Conservation (phyloP, 2,888 invertebrate species). For the Enchytraeus crypticus region DNA sequence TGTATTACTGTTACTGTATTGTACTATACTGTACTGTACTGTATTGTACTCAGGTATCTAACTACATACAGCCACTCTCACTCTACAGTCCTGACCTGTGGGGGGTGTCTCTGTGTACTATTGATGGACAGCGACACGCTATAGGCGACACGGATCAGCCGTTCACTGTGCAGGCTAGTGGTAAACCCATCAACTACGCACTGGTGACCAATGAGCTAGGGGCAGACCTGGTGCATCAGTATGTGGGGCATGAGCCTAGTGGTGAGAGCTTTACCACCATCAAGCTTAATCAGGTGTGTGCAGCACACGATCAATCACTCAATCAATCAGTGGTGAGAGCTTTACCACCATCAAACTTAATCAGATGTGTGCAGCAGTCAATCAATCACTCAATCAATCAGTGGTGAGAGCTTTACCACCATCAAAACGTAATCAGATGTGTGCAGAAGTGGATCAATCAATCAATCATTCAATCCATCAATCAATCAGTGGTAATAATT, state of each 20-base stretch:
- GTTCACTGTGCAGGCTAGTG: constrained; percentile 82
- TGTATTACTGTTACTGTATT: no score
- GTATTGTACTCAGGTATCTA: constrained; percentile 71
- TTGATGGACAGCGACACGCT: constrained; percentile 69
- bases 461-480: no score
- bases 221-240: constrained; percentile 83
- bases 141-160: constrained; percentile 79
- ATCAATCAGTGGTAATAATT: constrained; percentile 89
- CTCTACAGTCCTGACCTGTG: constrained; percentile 78
- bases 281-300: constrained; percentile 90
- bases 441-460: no score
- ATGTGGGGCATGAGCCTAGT: constrained; percentile 92
- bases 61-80: constrained; percentile 89
- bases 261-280: constrained; percentile 93
- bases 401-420: constrained; percentile 91
- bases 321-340: constrained; percentile 86
- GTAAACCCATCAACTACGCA: constrained; percentile 86
- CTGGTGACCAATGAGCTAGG: constrained; percentile 85
- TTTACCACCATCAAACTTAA: constrained; percentile 93
- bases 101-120: constrained; percentile 93
- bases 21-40: no score
- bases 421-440: constrained; percentile 87
- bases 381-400: no score
- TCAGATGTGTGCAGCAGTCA: no score
- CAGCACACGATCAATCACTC: no score